Percentiles rank a stretch among this genome's conserved stretches.
Evolutionary conservation across 2,113 vertebrate genomes (phyloP).

Genomic region (Illadopsis cleaveri): DNA sequence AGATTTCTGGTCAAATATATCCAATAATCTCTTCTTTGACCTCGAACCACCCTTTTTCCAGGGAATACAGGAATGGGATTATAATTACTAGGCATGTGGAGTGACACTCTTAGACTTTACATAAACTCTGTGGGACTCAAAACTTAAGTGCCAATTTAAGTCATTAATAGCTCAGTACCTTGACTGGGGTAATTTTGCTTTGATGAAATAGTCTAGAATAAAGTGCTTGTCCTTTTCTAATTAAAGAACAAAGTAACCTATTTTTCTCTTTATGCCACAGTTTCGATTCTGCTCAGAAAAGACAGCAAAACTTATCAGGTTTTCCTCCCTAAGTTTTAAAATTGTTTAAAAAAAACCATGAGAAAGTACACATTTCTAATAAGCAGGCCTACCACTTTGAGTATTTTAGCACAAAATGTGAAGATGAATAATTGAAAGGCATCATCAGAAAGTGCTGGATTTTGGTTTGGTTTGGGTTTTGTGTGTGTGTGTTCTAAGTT

Average conservation of each 20-base stretch:
- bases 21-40: conserved; percentile 1
- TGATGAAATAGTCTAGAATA: neutral
- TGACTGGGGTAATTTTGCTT: neutral
- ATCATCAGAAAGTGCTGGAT: neutral
- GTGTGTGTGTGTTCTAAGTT: neutral
- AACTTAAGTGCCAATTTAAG: neutral
- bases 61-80: neutral
- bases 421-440: neutral
- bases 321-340: neutral
- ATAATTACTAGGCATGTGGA: neutral
- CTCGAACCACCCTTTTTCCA: neutral
- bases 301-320: neutral
- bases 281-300: neutral
- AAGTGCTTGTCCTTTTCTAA: neutral
- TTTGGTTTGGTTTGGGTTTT: neutral
- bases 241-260: neutral
- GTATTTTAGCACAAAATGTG: neutral
- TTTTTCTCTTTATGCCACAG: neutral
- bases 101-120: neutral
- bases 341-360: neutral
- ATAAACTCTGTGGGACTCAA: neutral
- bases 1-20: conserved; percentile 25
- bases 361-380: neutral
- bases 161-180: neutral
- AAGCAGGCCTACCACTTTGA: neutral